Percentiles rank a stretch among this genome's conserved stretches.
Evolutionary conservation across 2,888 invertebrate genomes (phyloP).

Genomic region (Lochmaea capreae): DNA sequence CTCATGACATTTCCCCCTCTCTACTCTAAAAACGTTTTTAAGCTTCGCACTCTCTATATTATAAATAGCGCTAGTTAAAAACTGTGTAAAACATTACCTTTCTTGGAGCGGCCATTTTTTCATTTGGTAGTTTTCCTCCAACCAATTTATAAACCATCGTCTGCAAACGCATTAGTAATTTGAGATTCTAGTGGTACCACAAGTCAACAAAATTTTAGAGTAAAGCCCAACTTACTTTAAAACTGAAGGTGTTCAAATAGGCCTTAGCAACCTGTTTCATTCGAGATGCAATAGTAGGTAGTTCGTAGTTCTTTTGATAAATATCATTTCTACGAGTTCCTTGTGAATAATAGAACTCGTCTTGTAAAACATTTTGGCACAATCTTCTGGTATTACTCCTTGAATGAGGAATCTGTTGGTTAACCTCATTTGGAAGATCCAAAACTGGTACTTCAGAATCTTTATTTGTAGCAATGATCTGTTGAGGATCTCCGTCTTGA

Average conservation of each 20-base stretch:
- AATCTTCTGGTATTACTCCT: conserved; percentile 10
- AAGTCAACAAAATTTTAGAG: not conserved
- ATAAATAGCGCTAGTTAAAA: too few species aligned
- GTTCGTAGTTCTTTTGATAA: conserved; percentile 67
- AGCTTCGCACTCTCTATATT: too few species aligned
- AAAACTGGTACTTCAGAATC: conserved; percentile 20
- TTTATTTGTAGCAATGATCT: conserved; percentile 21
- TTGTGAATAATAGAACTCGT: conserved; percentile 48
- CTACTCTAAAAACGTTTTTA: too few species aligned
- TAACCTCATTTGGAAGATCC: conserved; percentile 6
- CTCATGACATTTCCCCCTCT: too few species aligned
- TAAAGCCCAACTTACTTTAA: conserved; percentile 64
- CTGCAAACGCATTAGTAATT: conserved; percentile 6
- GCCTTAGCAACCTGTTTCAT: conserved; percentile 72
- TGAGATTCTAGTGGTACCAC: not conserved
- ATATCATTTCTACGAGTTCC: conserved; percentile 49
- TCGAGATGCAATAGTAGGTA: conserved; percentile 75
- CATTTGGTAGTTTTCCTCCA: conserved; percentile 14
- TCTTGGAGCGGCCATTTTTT: not conserved
- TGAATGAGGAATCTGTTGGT: not conserved
- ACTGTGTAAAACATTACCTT: conserved; percentile 16
- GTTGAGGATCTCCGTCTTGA: conserved; percentile 12
- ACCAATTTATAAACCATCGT: conserved; percentile 23
- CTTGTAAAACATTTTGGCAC: conserved; percentile 21
- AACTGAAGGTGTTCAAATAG: conserved; percentile 65